Evolutionary conservation across 2,888 invertebrate species (phyloP).

Genomic region (Ectropis crepuscularia): DNA sequence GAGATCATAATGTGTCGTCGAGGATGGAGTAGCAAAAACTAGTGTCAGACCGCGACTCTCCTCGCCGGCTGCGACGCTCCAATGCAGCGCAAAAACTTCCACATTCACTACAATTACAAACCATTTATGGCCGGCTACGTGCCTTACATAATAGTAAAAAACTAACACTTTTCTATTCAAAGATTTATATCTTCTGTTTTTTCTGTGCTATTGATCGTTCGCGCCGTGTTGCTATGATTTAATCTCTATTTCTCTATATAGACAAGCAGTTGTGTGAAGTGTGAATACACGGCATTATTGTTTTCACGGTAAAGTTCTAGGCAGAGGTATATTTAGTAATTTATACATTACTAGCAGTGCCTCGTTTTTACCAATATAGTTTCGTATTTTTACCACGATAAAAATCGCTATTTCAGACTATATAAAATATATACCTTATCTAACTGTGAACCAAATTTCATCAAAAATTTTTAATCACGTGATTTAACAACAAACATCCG

Average conservation of each 20-base stretch:
- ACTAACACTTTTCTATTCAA: conserved; percentile 64
- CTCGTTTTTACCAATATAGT: no score
- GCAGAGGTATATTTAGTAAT: no score
- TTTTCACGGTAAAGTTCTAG: no score
- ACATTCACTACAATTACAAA: conserved; percentile 76
- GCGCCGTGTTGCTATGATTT: conserved; percentile 21
- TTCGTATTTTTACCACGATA: no score
- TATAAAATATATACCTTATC: no score
- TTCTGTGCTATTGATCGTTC: conserved; percentile 37
- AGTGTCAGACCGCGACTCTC: conserved; percentile 74
- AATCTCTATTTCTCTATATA: conserved; percentile 16
- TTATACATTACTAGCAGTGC: no score
- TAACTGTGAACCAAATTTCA: no score
- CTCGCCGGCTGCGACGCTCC: conserved; percentile 52
- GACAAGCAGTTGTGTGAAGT: conserved; percentile 11
- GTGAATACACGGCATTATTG: no score
- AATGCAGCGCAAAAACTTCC: conserved; percentile 62
- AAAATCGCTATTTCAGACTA: no score
- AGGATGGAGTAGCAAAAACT: conserved; percentile 72
- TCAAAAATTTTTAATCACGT: no score
- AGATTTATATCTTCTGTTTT: conserved; percentile 45
- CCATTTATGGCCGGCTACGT: conserved; percentile 77
- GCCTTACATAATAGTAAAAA: conserved; percentile 72
- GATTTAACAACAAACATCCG: no score
- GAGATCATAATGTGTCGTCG: conserved; percentile 69